Base-by-base conservation (phyloP, 92 coral and sea anemone species). In the Palythoa grandis region DNA sequence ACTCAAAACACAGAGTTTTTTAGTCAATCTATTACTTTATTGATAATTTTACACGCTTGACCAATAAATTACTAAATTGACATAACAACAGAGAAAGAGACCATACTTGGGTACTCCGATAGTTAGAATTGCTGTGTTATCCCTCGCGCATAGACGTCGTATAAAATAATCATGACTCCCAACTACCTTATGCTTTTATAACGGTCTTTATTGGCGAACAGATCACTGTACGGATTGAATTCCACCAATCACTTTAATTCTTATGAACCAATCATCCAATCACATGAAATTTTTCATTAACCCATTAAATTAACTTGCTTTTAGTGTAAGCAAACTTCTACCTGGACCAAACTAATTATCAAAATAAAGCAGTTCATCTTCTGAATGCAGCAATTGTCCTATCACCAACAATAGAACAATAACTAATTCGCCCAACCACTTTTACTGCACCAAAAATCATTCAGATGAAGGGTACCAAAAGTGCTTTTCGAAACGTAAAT, bases 61-160 rank as follows among this genome's bases (percentile, higher is more conserved):
- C n/a, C n/a, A n/a, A n/a, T n/a, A n/a, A n/a, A n/a, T n/a, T n/a
- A n/a, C n/a, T n/a, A n/a, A n/a, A n/a, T n/a, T n/a, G n/a, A n/a
- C n/a, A n/a, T n/a, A n/a, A n/a, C n/a, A n/a, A n/a, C n/a, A n/a
- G n/a, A n/a, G n/a, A 79, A 89, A 86, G 4, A 89, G 79, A 22
- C 86, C 86, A 54, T 74, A 60, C 29, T 74, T 74, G 11, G 92
- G 92, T 3, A 86, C 52, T 79, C 60, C 60, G 20, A 86, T 70
- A 11, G 1, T 3, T 57, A 1, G 2, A 53, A 7, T 57, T 57
- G 16, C 19, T 2, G 47, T 40, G 5, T 2, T 40, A 40, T 40
- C 47, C 5, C 3, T 40, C 47, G 47, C 47, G 47, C 47, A 57
- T 9, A 57, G 19, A 57, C 63, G 63, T 57, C 19, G 19, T 19